These are phyloP conservation scores for Graphium colonna DNA, from an alignment of 2,888 invertebrate species.

Conservation along the genomic window DNA sequence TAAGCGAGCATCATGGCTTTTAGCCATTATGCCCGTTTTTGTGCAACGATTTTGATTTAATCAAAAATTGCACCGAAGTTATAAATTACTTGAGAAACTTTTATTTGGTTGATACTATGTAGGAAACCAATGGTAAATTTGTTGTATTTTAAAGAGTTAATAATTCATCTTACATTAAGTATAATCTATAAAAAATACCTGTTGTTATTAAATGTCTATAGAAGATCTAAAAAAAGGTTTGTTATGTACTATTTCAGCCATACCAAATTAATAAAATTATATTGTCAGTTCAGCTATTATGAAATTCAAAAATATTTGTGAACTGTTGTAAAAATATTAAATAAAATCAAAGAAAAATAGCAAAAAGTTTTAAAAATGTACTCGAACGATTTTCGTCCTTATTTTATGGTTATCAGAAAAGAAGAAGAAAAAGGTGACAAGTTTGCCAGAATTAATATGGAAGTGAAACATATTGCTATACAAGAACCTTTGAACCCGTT, in stretches of 20 bases:
- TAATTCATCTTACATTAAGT: no score
- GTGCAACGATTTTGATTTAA: no score
- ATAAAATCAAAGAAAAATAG: constrained; percentile 26
- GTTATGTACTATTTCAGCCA: background rate
- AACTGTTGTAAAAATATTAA: constrained; percentile 20
- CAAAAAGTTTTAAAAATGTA: constrained; percentile 42
- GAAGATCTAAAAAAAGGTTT: background rate
- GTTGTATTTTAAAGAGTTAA: no score
- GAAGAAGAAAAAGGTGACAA: constrained; percentile 72
- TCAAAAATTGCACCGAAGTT: no score
- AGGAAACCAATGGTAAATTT: no score
- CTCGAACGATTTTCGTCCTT: constrained; percentile 64
- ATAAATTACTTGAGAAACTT: no score
- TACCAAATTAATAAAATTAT: constrained; percentile 7
- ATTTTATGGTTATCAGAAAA: constrained; percentile 57
- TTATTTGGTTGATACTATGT: no score
- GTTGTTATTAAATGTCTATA: background rate
- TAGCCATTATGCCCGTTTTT: no score
- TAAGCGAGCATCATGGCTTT: no score
- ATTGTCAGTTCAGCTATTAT: constrained; percentile 3
- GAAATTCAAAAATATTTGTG: constrained; percentile 12
- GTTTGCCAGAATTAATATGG: constrained; percentile 62
- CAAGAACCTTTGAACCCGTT: constrained; percentile 56
- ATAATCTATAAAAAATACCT: no score
- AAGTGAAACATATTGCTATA: constrained; percentile 52